These are phyloP conservation scores for Montipora efflorescens DNA, from an alignment of 64 coral and sea anemone genomes.

Conservation along the genomic window DNA sequence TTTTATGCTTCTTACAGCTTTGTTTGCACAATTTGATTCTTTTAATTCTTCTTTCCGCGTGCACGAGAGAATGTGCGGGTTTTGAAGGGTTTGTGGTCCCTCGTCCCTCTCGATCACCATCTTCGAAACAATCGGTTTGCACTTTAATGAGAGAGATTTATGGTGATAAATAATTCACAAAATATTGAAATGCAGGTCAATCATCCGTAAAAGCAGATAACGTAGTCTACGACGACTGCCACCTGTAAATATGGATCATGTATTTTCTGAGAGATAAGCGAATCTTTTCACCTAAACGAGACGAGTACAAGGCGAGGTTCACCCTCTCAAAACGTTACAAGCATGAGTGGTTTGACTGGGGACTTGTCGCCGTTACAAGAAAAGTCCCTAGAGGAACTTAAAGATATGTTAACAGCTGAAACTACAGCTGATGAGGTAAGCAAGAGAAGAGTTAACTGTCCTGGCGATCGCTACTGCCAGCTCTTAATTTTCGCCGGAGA, in stretches of 20 bases:
- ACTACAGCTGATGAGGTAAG: slow-evolving; percentile 81
- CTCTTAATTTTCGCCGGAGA: no score
- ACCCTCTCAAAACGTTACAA: neutral
- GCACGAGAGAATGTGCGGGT: slow-evolving; percentile 13
- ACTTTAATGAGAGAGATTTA: neutral
- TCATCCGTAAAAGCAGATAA: neutral
- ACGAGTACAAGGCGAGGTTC: neutral
- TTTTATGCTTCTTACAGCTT: neutral
- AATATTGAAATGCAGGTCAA: neutral
- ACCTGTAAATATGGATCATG: slow-evolving; percentile 20
- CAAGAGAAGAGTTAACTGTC: neutral
- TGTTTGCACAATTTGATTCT: neutral
- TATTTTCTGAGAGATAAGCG: neutral
- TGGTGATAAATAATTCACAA: slow-evolving; percentile 35
- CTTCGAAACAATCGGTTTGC: slow-evolving; percentile 32
- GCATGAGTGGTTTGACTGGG: slow-evolving; percentile 82
- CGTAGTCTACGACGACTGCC: slow-evolving; percentile 1
- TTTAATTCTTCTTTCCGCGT: neutral
- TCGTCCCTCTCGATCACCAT: neutral
- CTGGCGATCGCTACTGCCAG: neutral
- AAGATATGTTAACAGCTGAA: slow-evolving; percentile 79
- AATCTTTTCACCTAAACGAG: neutral
- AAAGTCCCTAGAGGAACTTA: slow-evolving; percentile 67
- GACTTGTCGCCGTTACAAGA: slow-evolving; percentile 71
- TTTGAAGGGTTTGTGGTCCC: neutral